phyloP scores from a whole-genome alignment of 1,140 invertebrate species.

The Neotoxoptera formosana region DNA sequence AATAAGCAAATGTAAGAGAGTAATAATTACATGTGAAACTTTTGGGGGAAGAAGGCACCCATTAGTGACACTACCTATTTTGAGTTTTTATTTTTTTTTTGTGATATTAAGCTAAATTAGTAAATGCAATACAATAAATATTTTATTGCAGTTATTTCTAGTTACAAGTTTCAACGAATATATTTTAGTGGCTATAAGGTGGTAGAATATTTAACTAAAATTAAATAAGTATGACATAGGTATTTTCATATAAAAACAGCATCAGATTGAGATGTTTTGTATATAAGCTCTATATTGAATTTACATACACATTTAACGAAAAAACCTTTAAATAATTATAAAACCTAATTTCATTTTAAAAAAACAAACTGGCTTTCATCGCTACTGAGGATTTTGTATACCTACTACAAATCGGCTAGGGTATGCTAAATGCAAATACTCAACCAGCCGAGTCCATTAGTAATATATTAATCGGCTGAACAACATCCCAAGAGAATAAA shows the following conservation, averaged over 20 bases:
- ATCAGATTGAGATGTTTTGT: not conserved
- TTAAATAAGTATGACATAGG: not conserved
- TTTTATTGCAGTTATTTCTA: not conserved
- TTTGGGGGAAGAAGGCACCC: too few species aligned
- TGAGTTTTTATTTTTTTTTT: too few species aligned
- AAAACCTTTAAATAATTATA: not conserved
- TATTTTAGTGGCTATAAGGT: not conserved
- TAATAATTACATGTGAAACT: too few species aligned
- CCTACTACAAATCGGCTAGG: not conserved
- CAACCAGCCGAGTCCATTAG: slow-evolving; percentile 7
- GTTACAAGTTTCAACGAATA: not conserved
- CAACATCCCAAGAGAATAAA: slow-evolving; percentile 37
- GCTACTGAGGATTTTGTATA: not conserved
- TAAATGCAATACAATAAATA: not conserved
- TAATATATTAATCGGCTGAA: slow-evolving; percentile 41
- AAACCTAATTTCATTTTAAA: not conserved
- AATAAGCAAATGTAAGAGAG: too few species aligned
- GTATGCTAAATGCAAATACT: slow-evolving; percentile 30
- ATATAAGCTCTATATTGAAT: not conserved
- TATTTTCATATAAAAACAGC: not conserved
- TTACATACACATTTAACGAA: not conserved
- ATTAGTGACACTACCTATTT: too few species aligned
- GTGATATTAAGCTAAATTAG: too few species aligned
- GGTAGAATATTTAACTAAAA: not conserved
- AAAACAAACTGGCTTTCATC: not conserved